A percentile compares a stretch with the other conserved stretches of the same genome.
These are phyloP conservation scores for Oceanites oceanicus DNA, from an alignment of 2,113 vertebrate species.

Conservation along the genomic window DNA sequence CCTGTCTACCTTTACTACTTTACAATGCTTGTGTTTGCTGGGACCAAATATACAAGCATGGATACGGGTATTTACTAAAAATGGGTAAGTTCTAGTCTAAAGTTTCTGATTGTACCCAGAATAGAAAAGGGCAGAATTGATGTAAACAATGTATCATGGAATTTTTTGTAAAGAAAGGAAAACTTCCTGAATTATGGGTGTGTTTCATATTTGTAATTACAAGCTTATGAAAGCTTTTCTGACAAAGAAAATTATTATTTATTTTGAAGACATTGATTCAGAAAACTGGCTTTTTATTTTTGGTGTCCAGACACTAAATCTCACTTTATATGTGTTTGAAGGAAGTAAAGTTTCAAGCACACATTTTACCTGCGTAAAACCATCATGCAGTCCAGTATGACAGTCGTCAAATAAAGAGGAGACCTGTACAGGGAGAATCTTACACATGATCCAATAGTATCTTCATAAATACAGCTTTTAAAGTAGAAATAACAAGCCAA, in stretches of 20 bases:
- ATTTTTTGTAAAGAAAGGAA: background rate
- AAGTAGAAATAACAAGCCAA: background rate
- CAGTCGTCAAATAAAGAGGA: background rate
- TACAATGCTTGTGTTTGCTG: conserved; percentile 90
- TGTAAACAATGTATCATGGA: background rate
- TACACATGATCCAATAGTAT: background rate
- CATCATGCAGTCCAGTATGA: background rate
- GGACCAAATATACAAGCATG: conserved; percentile 93
- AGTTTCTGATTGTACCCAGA: background rate
- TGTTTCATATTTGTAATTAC: background rate
- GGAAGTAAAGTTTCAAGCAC: background rate
- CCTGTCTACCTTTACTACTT: conserved; percentile 88
- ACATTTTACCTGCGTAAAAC: background rate
- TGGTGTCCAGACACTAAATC: background rate
- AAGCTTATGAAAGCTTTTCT: background rate
- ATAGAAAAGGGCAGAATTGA: background rate
- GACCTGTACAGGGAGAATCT: background rate
- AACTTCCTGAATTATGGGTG: background rate
- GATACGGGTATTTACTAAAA: conserved; percentile 94
- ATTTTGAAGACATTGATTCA: background rate
- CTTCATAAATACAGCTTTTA: background rate
- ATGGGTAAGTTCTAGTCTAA: conserved; percentile 80
- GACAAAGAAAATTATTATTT: background rate
- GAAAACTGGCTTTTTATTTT: background rate
- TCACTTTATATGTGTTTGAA: background rate